Conservation (phyloP, 30 jellyfish, hydroid and myxozoan genomes). For the Cassiopea xamachana region DNA sequence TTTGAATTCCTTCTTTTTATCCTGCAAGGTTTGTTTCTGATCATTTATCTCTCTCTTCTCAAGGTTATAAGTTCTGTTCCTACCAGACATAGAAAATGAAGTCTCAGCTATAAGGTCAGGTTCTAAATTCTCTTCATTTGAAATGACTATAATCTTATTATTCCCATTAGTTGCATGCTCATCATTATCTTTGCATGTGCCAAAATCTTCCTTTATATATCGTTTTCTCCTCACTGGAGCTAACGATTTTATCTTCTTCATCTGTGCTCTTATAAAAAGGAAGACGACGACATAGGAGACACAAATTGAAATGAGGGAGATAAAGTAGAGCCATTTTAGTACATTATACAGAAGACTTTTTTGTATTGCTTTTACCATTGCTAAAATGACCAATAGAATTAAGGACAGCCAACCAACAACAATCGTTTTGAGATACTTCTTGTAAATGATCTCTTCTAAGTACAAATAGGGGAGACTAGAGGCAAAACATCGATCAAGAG, state of each 20-base stretch:
- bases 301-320: background rate
- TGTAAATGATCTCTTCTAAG: background rate
- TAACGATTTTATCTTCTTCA: background rate
- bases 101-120: background rate
- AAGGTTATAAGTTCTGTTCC: background rate
- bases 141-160: no score
- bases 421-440: slow-evolving; percentile 10
- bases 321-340: background rate
- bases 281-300: slow-evolving; percentile 1
- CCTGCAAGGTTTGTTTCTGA: background rate
- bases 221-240: background rate
- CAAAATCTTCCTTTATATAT: background rate
- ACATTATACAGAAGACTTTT: background rate
- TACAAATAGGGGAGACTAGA: slow-evolving; percentile 22
- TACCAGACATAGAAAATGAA: background rate
- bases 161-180: background rate
- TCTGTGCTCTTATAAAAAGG: background rate
- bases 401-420: slow-evolving; percentile 17
- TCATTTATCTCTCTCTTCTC: background rate
- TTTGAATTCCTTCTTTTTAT: background rate
- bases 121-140: background rate
- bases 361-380: background rate
- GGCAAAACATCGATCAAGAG: slow-evolving; percentile 56
- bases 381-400: background rate
- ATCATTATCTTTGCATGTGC: background rate